A percentile compares a stretch with the other conserved stretches of the same genome.
These are phyloP conservation scores for Solenodon paradoxus DNA, from an alignment of 2,113 vertebrate species.

Conservation along the genomic window DNA sequence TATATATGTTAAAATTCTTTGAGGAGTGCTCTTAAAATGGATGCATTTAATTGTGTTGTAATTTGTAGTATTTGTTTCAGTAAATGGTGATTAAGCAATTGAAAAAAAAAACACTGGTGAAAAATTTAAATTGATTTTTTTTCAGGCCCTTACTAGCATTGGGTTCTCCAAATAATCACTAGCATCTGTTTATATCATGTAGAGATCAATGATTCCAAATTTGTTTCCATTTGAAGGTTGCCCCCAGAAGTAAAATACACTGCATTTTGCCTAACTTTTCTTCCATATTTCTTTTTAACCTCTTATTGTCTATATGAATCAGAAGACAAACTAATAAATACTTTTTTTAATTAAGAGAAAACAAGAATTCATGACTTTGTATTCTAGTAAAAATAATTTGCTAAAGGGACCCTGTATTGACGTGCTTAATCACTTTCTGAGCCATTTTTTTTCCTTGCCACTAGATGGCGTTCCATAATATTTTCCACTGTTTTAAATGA, in stretches of 20 bases:
- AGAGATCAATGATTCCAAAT: not conserved
- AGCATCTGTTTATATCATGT: not conserved
- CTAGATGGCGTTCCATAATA: not conserved
- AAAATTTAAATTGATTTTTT: not conserved
- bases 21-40: not conserved
- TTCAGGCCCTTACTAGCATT: too few relatives aligned
- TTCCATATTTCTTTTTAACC: not conserved
- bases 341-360: not conserved
- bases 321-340: not conserved
- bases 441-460: not conserved
- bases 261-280: not conserved
- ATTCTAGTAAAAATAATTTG: not conserved
- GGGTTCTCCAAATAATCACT: not conserved
- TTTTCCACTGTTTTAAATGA: not conserved
- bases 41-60: not conserved
- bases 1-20: not conserved
- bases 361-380: not conserved
- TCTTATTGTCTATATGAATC: not conserved
- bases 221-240: not conserved
- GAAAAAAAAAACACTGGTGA: not conserved
- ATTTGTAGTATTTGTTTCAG: not conserved
- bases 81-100: not conserved
- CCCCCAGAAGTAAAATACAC: not conserved
- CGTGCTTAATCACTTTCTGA: not conserved
- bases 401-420: not conserved